A percentile compares a stretch with the other conserved stretches of the same genome.
Conservation (phyloP, 2,113 vertebrate species). For the Takifugu bimaculatus region DNA sequence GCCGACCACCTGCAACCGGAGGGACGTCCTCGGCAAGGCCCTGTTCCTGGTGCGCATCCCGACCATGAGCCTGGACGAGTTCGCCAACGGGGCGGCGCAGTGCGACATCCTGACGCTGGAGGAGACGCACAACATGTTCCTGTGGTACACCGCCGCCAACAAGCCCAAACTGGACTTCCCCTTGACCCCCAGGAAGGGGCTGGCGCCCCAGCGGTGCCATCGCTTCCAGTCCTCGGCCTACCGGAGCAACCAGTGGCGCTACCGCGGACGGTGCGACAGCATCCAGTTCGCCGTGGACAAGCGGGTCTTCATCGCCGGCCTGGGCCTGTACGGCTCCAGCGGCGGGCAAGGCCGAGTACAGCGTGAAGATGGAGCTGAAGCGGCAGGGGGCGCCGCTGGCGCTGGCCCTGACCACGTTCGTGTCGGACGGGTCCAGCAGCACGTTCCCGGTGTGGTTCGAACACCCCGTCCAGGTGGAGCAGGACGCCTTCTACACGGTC, state of each 20-base stretch:
- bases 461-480: slow-evolving; percentile 94
- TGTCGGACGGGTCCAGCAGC: slow-evolving; percentile 90
- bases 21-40: slow-evolving; percentile 84
- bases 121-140: slow-evolving; percentile 90
- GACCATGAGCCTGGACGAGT: slow-evolving; percentile 92
- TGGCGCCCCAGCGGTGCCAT: slow-evolving; percentile 85
- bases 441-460: slow-evolving; percentile 94
- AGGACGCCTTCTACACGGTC: slow-evolving; percentile 92
- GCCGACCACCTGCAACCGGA: slow-evolving; percentile 75
- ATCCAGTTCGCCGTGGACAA: slow-evolving; percentile 97
- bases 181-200: slow-evolving; percentile 78
- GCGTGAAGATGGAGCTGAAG: slow-evolving; percentile 91
- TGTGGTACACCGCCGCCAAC: slow-evolving; percentile 93
- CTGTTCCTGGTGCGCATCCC: slow-evolving; percentile 90
- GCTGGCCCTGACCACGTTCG: slow-evolving; percentile 85
- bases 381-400: slow-evolving; percentile 84
- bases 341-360: slow-evolving; percentile 89
- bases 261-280: slow-evolving; percentile 94
- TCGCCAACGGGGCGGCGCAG: slow-evolving; percentile 91
- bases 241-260: slow-evolving; percentile 97
- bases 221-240: slow-evolving; percentile 94
- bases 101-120: slow-evolving; percentile 92
- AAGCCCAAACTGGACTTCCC: slow-evolving; percentile 91
- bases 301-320: slow-evolving; percentile 88
- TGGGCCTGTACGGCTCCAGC: slow-evolving; percentile 93